A percentile compares a stretch with the other conserved stretches of the same genome.
These are phyloP conservation scores for Sebastes wilsoni DNA, from an alignment of 2,797 vertebrate genomes.

Conservation along the genomic window DNA sequence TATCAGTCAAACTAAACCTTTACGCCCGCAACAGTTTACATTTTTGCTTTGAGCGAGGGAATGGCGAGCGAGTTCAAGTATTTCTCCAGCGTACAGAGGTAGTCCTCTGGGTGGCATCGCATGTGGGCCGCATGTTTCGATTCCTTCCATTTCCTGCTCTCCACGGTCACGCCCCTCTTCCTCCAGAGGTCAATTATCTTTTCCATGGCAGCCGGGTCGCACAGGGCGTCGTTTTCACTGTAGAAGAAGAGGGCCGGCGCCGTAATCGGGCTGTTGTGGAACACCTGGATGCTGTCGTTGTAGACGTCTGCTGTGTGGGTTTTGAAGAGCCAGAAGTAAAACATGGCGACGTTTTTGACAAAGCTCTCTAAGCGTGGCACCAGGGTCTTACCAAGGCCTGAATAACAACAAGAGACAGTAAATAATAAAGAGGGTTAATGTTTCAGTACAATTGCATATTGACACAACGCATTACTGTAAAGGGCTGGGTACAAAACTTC, in stretches of 20 bases:
- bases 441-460: background rate
- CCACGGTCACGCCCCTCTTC: slow-evolving; percentile 62
- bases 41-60: slow-evolving; percentile 36
- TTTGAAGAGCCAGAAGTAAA: slow-evolving; percentile 79
- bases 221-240: slow-evolving; percentile 75
- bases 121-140: slow-evolving; percentile 78
- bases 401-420: background rate
- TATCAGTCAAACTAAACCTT: background rate
- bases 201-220: slow-evolving; percentile 46
- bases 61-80: slow-evolving; percentile 69
- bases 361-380: slow-evolving; percentile 56
- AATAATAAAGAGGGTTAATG: background rate
- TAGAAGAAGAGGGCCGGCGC: slow-evolving; percentile 80
- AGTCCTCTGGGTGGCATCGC: slow-evolving; percentile 75
- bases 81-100: slow-evolving; percentile 65
- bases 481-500: background rate
- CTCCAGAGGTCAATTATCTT: slow-evolving; percentile 64
- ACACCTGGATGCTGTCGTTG: slow-evolving; percentile 41
- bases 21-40: slow-evolving; percentile 21
- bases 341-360: slow-evolving; percentile 46
- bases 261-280: slow-evolving; percentile 61
- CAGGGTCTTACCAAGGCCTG: slow-evolving; percentile 75
- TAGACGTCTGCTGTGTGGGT: slow-evolving; percentile 62
- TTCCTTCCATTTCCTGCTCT: slow-evolving; percentile 75
- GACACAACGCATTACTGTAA: background rate